phyloP scores from a whole-genome alignment of 1,140 invertebrate species.

The Drosophila nigromelanica region DNA sequence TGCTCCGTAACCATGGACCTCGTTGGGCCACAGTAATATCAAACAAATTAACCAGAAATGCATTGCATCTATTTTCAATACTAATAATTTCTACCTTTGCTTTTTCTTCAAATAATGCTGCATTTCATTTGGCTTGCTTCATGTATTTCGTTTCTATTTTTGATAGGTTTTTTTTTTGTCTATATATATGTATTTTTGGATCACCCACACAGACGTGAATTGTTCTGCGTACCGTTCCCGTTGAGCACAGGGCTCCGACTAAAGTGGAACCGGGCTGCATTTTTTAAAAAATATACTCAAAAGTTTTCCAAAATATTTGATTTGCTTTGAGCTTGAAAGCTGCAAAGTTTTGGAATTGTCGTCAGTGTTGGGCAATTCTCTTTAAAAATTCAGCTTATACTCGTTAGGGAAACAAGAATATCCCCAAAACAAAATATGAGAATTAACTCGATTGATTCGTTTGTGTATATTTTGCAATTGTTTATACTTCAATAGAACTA shows the following conservation, averaged over 20 bases:
- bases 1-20: constrained; percentile 48
- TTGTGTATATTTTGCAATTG: constrained; percentile 18
- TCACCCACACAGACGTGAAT: constrained; percentile 25
- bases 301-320: constrained; percentile 62
- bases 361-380: constrained; percentile 8
- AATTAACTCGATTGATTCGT: not conserved
- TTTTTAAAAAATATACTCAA: constrained; percentile 52
- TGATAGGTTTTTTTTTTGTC: constrained; percentile 30
- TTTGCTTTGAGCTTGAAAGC: constrained; percentile 46
- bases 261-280: constrained; percentile 22
- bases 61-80: constrained; percentile 33
- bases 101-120: constrained; percentile 6
- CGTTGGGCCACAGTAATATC: constrained; percentile 38
- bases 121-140: constrained; percentile 2
- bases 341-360: constrained; percentile 43
- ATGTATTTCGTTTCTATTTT: constrained; percentile 19
- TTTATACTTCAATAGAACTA: constrained; percentile 68
- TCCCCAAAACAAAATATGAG: not conserved
- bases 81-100: not conserved
- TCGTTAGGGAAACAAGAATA: too few species aligned
- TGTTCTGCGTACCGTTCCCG: constrained; percentile 30
- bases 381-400: not conserved
- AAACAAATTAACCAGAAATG: constrained; percentile 31
- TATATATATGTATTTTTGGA: constrained; percentile 58
- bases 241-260: constrained; percentile 52